Base-by-base conservation (phyloP, 2,888 invertebrate genomes). In the Leistus spinibarbis region DNA sequence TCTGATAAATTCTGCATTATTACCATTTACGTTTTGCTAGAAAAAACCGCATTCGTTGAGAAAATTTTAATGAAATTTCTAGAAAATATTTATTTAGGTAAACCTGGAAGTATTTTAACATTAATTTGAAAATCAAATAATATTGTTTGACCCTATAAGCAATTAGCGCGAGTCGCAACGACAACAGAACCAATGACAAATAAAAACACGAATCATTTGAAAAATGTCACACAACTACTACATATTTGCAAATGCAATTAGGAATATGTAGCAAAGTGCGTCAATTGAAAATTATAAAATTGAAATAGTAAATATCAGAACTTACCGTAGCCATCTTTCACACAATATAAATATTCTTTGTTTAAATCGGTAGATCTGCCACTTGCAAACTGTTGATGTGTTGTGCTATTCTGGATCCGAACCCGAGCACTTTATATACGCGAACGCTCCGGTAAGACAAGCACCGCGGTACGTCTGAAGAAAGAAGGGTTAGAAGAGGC, bases 401-500 rank as follows among this genome's bases (percentile, higher is more conserved):
- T 57, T 57, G 57, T 19, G 57, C 16, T 57, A 57, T 57, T 57
- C 40, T 40, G 40, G 40, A 40, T 40, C 3, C 40, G 40, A 40
- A 40, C 40, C 40, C 10, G 40, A 13, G 40, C 40, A 40, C 40
- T 40, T 40, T 40, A 40, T 40, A 40, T 40, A 40, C 40, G 40
- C 40, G 40, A 40, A 40, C 40, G 40, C 40, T n/a, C n/a, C 40
- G 13, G 7, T 13, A 40, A 40, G 40, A 40, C 40, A 7, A 13
- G 10, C 40, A 40, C 40, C 40, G 40, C 40, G 40, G 40, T 40
- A 13, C 7, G 40, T 40, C 40, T 40, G 40, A 40, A 40, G 40
- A 40, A 10, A 40, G 40, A 40, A 40, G 56, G 68, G 68, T 68
- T 20, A 68, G 40, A 20, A 3, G 22, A 64, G 70, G 70, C 54